Percentiles rank a stretch among this genome's conserved stretches.
Evolutionary conservation across 2,797 vertebrate genomes (phyloP).

Genomic region (Triplophysa yarkandensis): DNA sequence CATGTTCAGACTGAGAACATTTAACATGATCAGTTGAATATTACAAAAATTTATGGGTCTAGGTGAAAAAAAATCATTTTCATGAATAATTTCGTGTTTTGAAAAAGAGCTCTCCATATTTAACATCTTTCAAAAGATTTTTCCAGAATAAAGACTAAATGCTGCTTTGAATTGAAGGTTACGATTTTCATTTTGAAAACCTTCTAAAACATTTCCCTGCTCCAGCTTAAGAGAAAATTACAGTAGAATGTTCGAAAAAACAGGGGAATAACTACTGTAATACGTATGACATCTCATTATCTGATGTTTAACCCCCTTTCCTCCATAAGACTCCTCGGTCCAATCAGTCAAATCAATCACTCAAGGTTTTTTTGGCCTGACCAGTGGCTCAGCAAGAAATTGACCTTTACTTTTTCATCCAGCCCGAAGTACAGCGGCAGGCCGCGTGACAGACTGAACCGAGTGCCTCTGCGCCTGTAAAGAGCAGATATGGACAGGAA

Average conservation of each 20-base stretch:
- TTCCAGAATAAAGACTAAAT: neutral
- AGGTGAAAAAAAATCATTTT: too few species aligned
- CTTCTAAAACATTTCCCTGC: neutral
- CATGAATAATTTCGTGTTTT: too few species aligned
- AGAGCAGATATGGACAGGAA: slow-evolving; percentile 44
- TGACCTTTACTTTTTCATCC: slow-evolving; percentile 71
- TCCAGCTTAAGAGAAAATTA: neutral
- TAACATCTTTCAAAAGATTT: neutral
- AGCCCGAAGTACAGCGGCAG: slow-evolving; percentile 24
- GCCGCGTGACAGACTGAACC: slow-evolving; percentile 20
- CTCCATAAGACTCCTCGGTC: slow-evolving; percentile 39
- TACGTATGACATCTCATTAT: slow-evolving; percentile 13
- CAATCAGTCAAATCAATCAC: slow-evolving; percentile 76
- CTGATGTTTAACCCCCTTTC: neutral
- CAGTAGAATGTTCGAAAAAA: neutral
- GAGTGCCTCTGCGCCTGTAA: slow-evolving; percentile 20
- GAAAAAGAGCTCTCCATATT: too few species aligned
- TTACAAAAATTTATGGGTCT: too few species aligned
- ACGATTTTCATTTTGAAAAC: neutral
- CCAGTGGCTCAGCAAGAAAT: slow-evolving; percentile 76
- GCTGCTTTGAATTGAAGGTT: neutral
- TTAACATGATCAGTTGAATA: too few species aligned
- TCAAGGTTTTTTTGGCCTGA: slow-evolving; percentile 73
- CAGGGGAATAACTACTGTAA: neutral
- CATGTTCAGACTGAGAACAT: too few species aligned